phyloP scores from a whole-genome alignment of 2,113 vertebrate genomes.

The Phalacrocorax aristotelis region DNA sequence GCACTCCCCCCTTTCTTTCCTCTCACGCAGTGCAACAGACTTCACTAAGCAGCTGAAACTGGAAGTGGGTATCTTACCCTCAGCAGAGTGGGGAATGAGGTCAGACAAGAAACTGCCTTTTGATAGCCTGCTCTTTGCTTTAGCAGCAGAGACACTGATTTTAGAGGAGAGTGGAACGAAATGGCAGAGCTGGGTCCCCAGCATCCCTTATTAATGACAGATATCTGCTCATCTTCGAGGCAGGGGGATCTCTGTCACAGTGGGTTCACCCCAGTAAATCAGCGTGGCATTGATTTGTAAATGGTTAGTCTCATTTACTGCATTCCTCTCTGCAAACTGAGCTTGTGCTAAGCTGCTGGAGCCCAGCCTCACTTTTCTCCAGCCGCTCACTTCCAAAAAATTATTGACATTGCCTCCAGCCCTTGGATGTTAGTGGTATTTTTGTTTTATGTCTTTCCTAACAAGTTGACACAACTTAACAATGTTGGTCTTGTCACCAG shows the following conservation, averaged over 20 bases:
- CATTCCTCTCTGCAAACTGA: not conserved
- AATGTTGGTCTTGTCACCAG: conserved; percentile 50
- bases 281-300: not conserved
- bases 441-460: conserved; percentile 58
- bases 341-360: not conserved
- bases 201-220: not conserved
- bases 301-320: not conserved
- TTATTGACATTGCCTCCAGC: conserved; percentile 35
- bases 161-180: rapidly evolving
- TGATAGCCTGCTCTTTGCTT: not conserved
- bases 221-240: not conserved
- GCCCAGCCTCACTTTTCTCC: not conserved
- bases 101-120: not conserved
- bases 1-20: not conserved
- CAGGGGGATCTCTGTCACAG: not conserved
- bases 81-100: not conserved
- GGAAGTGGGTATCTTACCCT: not conserved
- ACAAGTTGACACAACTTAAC: conserved; percentile 60
- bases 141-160: not conserved
- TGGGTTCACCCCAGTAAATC: not conserved
- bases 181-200: not conserved
- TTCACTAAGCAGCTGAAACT: not conserved
- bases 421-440: conserved; percentile 59
- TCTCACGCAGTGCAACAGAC: not conserved
- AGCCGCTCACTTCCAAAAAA: not conserved